These are phyloP conservation scores for Limnephilus lunatus DNA, from an alignment of 2,888 invertebrate genomes.

Conservation along the genomic window DNA sequence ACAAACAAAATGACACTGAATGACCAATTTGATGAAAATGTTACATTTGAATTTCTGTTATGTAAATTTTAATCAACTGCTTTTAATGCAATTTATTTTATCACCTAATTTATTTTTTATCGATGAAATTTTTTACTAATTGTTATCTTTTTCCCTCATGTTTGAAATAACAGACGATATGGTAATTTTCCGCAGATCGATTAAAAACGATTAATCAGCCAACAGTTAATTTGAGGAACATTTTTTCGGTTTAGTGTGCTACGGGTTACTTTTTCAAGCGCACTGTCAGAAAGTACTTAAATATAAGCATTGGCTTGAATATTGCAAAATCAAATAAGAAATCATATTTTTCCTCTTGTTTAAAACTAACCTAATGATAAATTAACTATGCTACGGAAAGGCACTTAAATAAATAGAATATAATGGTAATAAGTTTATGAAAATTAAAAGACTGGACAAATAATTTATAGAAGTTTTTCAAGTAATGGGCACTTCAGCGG, in stretches of 20 bases:
- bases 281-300: background rate
- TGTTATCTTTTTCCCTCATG: background rate
- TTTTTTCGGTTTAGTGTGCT: background rate
- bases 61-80: background rate
- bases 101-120: background rate
- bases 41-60: too few species aligned
- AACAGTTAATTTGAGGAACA: background rate
- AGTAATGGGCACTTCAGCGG: background rate
- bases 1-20: too few species aligned
- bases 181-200: background rate
- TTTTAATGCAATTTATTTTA: background rate
- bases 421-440: background rate
- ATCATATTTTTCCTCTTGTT: background rate
- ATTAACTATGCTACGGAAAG: background rate
- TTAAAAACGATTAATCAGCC: background rate
- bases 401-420: background rate
- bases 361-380: background rate
- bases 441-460: background rate
- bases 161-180: background rate
- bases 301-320: slow-evolving; percentile 25
- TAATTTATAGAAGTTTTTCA: background rate
- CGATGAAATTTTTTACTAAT: background rate
- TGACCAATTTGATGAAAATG: too few species aligned
- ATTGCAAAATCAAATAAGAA: slow-evolving; percentile 22
- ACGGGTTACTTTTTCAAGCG: background rate